A percentile compares a stretch with the other conserved stretches of the same genome.
Conservation (phyloP, 1,140 invertebrate species). For the Oreohelix idahoensis region DNA sequence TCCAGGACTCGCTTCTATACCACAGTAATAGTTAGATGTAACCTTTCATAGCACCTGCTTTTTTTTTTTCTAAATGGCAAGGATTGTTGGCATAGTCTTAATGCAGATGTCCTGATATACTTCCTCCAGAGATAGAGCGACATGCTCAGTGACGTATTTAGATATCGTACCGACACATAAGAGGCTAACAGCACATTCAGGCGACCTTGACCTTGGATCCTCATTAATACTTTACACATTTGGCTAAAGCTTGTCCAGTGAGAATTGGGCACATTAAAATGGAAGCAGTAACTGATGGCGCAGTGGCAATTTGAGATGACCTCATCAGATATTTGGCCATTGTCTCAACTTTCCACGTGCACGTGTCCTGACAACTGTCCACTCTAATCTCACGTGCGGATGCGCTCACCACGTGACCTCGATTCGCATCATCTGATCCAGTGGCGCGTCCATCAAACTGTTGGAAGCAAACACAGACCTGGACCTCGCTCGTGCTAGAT, state of each 20-base stretch:
- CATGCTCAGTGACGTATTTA: too few species aligned
- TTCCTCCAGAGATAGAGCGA: too few species aligned
- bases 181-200: too few species aligned
- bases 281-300: background rate
- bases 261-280: background rate
- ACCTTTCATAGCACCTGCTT: too few species aligned
- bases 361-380: slow-evolving; percentile 26
- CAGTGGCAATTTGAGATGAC: background rate
- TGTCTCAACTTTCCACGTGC: background rate
- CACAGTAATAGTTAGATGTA: too few species aligned
- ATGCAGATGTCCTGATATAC: too few species aligned
- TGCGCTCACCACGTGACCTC: slow-evolving; percentile 8
- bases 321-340: background rate
- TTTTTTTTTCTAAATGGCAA: too few species aligned
- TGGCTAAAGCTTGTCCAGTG: background rate
- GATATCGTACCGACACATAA: too few species aligned
- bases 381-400: slow-evolving; percentile 25
- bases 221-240: background rate
- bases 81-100: too few species aligned
- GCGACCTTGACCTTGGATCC: background rate
- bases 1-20: too few species aligned
- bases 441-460: background rate
- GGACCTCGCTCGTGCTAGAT: background rate
- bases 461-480: background rate
- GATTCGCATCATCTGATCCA: background rate